Evolutionary conservation across 2,888 invertebrate genomes (phyloP), one percentile per base, ranked within the genome.

Genomic region (Alentia gelatinosa): DNA sequence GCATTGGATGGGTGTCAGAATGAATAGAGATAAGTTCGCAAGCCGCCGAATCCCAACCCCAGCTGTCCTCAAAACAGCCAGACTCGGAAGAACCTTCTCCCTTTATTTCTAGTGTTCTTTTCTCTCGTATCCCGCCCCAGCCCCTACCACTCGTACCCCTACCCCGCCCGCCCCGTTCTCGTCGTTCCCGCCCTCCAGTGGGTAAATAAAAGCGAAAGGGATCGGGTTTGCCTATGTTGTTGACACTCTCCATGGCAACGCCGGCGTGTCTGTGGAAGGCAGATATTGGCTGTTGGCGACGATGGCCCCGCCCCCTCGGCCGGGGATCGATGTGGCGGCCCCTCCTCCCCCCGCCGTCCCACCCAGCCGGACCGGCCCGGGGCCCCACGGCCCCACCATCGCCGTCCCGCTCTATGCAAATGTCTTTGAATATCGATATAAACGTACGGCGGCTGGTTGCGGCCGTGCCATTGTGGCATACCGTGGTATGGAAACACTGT

Each of bases 201-300:
- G 83, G 39, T 40, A 40, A 83, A 83, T 23, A 83, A 35, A 79
- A 37, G 39, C 33, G 83, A 40, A 40, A 83, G 40, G 83, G 83
- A 83, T 83, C 83, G n/a, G 39, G 83, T 39, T 5, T 4, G 83
- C 19, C 33, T 15, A 42, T 47, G 42, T 86, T 86, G 86, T 86
- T 86, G 86, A 86, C 86, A 47, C 26, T 86, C 86, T 86, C 86
- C 86, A 86, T 86, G 86, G 50, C 47, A 86, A 86, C 86, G 86
- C 30, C 86, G 50, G 50, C 42, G 30, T 47, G 86, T 50, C 86
- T 50, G 86, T 86, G 42, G 86, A 42, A 7, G 50, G 26, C 86
- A 26, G 42, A 42, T 9, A 86, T 86, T 86, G 86, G 86, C 42
- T 86, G 83, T 19, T 26, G 23, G 50, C 15, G 39, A 12, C 33